These are phyloP conservation scores for Daphoenositta chrysoptera DNA, from an alignment of 2,113 vertebrate genomes.

Conservation along the genomic window DNA sequence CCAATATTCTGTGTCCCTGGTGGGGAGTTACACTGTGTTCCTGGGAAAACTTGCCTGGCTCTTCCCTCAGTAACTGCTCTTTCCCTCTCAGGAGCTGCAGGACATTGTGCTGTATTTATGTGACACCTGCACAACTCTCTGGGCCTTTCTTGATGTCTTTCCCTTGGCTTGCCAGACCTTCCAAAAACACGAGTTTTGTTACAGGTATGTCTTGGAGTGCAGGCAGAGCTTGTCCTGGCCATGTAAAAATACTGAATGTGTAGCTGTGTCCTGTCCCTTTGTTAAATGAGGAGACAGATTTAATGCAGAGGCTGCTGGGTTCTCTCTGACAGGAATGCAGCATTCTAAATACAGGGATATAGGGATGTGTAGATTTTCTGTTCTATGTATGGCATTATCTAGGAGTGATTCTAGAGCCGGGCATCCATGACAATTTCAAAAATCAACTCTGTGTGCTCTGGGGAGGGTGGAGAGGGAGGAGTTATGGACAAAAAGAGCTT, in stretches of 20 bases:
- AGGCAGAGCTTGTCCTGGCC: background rate
- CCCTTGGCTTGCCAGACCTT: conserved; percentile 86
- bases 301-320: background rate
- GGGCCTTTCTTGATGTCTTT: conserved; percentile 93
- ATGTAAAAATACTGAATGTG: background rate
- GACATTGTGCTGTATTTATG: conserved; percentile 90
- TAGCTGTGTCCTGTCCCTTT: background rate
- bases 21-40: background rate
- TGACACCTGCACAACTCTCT: conserved; percentile 89
- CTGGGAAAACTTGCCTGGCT: background rate
- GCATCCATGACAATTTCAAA: background rate
- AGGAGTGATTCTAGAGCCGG: background rate
- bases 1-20: background rate
- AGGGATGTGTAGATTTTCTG: background rate
- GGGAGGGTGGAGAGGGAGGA: background rate
- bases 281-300: background rate
- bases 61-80: background rate
- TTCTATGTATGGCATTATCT: background rate
- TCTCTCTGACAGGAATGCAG: background rate
- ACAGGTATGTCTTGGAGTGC: conserved; percentile 73
- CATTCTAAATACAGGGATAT: background rate
- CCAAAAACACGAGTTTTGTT: conserved; percentile 86
- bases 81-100: conserved; percentile 79
- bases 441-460: background rate
- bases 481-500: background rate